Base-by-base conservation (phyloP, 92 coral and sea anemone genomes). In the Porites cylindrica region DNA sequence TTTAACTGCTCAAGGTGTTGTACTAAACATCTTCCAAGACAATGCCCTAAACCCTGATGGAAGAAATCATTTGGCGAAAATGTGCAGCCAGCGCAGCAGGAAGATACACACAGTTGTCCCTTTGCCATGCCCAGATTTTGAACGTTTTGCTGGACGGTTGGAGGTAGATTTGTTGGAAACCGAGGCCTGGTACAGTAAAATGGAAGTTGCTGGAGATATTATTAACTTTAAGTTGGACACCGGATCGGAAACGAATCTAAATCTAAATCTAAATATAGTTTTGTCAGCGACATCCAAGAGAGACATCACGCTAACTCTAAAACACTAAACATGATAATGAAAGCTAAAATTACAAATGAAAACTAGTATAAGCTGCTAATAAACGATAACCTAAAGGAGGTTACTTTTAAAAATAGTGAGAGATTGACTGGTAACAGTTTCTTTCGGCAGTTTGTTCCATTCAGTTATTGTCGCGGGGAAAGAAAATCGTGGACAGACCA, bases 1-100 rank as follows among this genome's bases (percentile, higher is more conserved):
- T 75, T 76, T 71, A 60, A 58, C 23, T 82, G 72, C 51, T 58
- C 56, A 64, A 83, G 51, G 68, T 72, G 80, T 29, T 80, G 87
- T 32, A 14, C 64, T 24, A 72, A 16, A n/a, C 80, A 83, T 56
- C 53, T n/a, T 14, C 56, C 70, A 26, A 26, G 66, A 17, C 32
- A 29, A 8, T 72, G 87, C 59, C 69, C 77, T 24, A 69, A 72
- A 10, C 3, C 61, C 72, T 61, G 58, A 83, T 63, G 77, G 77
- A 64, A 54, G 60, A 61, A 61, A 54, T 58, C 79, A 82, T 59
- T 71, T 82, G 17, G 87, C 87, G 8, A 56, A 66, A 21, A 66
- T 19, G 43, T 66, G 70, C 12, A 66, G 29, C 70, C 70, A 66
- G 70, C 11, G 3, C 43, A 66, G 29, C 70, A 21, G 70, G 70